phyloP scores from a whole-genome alignment of 2,888 invertebrate genomes.

The Hyles lineata region DNA sequence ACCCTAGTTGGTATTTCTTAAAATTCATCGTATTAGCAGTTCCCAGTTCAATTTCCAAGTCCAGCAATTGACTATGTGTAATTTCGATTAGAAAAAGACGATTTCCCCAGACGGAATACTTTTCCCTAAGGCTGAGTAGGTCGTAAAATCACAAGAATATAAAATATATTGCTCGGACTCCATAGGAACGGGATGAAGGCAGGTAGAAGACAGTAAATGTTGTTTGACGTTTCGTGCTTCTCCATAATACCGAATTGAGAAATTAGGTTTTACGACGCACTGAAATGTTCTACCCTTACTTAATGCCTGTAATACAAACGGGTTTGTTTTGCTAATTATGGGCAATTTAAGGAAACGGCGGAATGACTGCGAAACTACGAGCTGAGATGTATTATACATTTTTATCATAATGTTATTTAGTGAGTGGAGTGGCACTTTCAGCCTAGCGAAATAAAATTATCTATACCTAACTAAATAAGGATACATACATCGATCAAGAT shows the following conservation, averaged over 20 bases:
- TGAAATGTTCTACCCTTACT: conserved; percentile 12
- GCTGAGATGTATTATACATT: not conserved
- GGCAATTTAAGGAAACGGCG: not conserved
- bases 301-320: conserved; percentile 11
- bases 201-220: not conserved
- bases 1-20: no score
- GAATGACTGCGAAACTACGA: not conserved
- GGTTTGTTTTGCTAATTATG: conserved; percentile 8
- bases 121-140: not conserved
- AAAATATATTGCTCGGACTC: no score
- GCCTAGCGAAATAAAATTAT: no score
- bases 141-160: conserved; percentile 1
- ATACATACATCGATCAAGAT: no score
- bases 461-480: no score
- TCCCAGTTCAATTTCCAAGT: no score
- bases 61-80: no score
- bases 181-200: not conserved
- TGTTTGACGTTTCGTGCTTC: conserved; percentile 1
- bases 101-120: no score
- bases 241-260: conserved; percentile 10
- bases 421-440: not conserved
- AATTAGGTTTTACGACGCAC: conserved; percentile 25
- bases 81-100: no score
- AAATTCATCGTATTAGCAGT: no score
- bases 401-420: no score